Evolutionary conservation across 64 coral and sea anemone species (phyloP), one percentile per base, ranked within the genome.

Genomic region (Pachyseris speciosa): DNA sequence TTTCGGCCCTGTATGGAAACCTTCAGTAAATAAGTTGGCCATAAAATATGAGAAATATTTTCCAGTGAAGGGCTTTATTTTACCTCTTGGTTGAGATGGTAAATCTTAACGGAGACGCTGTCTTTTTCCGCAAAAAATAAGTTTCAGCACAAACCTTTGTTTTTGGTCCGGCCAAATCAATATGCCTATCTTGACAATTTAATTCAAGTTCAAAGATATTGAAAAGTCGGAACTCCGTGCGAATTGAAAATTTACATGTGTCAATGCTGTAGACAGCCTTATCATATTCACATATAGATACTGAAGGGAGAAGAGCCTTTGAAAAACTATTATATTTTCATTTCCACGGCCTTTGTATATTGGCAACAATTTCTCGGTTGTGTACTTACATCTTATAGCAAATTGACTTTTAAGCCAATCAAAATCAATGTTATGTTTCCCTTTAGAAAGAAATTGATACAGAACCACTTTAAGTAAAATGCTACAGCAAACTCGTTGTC

Each of bases 161-260:
- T 47, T 25, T 2, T 71, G 5, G 17, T 17, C 31, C 11, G 2
- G 38, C 9, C 12, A 3, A 78, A 31, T 53, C 47, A 29, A 33
- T 78, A 52, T 52, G 16, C 7, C 28, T 19, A 52, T 19, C 74
- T 16, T 52, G 74, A 78, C 13, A 53, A 78, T 40, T 74, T 25
- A 44, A 57, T 34, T 57, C 29, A 57, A 51, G 48, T 58, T 79
- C 30, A 79, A 79, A 22, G 48, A 79, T 38, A 50, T 76, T 76
- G 31, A 31, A 79, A 79, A 57, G 27, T 79, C 17, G 32, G 15
- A 37, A n/a, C 48, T 57, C 37, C 34, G 47, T 36, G 47, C 16
- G 2, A 58, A 79, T 48, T 50, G 25, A 50, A 44, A 76, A 52
- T 50, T 29, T 51, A 31, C 42, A 49, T 29, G 11, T 76, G 73